These are phyloP conservation scores for Saccopteryx leptura DNA, from an alignment of 2,113 vertebrate species.

Conservation along the genomic window DNA sequence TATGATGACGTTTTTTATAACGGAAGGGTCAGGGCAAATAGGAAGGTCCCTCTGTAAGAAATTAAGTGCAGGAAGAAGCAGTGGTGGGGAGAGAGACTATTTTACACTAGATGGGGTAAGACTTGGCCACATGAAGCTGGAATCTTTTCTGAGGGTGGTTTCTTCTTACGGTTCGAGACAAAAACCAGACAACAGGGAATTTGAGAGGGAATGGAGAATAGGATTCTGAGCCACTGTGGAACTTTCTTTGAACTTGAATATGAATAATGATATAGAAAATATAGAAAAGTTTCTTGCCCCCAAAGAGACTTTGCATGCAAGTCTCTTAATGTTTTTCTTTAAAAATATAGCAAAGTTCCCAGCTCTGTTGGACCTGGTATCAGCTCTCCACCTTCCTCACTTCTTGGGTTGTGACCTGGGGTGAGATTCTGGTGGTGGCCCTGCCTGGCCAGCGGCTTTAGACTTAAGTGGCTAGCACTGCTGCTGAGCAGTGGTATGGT, in stretches of 20 bases:
- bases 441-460: not conserved
- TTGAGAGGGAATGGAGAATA: conserved; percentile 33
- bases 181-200: conserved; percentile 43
- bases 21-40: not conserved
- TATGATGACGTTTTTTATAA: not conserved
- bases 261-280: not conserved
- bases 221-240: conserved; percentile 35
- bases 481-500: not conserved
- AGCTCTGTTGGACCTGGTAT: not conserved
- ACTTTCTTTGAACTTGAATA: conserved; percentile 17
- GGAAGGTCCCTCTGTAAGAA: conserved; percentile 60
- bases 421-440: too few species aligned
- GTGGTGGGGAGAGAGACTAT: not conserved
- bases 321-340: conserved; percentile 34
- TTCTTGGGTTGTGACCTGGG: not conserved
- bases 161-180: conserved; percentile 25
- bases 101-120: not conserved
- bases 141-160: conserved; percentile 39
- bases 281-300: not conserved
- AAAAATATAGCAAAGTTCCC: not conserved
- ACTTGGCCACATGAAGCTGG: conserved; percentile 5
- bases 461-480: too few species aligned
- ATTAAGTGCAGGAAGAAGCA: conserved; percentile 55
- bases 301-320: not conserved
- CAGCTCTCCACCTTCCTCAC: fast-evolving